These are phyloP conservation scores for Nomada ferruginata DNA, from an alignment of 2,888 invertebrate genomes.

Conservation along the genomic window DNA sequence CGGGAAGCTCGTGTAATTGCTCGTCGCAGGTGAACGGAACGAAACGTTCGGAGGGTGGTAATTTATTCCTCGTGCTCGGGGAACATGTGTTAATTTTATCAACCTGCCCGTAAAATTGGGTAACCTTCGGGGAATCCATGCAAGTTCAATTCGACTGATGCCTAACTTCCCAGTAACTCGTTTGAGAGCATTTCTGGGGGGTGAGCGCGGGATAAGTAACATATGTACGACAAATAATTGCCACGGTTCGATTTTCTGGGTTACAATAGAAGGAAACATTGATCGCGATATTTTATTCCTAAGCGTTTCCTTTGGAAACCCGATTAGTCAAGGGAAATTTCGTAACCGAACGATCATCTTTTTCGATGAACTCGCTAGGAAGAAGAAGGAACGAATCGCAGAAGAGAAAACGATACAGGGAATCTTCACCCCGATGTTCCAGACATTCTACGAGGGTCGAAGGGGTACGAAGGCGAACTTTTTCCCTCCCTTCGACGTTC, in stretches of 20 bases:
- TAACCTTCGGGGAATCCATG: background rate
- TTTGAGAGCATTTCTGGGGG: no score
- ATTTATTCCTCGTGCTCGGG: constrained; percentile 5
- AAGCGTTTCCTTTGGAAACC: background rate
- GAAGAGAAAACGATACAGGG: constrained; percentile 14
- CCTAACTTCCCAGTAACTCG: background rate
- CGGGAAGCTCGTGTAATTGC: constrained; percentile 21
- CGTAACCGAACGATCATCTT: constrained; percentile 53
- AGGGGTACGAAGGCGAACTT: constrained; percentile 20
- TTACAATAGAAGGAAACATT: no score
- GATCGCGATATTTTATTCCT: no score
- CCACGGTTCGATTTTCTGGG: no score
- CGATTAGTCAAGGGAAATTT: constrained; percentile 47
- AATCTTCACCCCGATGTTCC: constrained; percentile 24
- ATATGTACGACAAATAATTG: no score
- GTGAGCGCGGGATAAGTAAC: no score
- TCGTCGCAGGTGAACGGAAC: constrained; percentile 54
- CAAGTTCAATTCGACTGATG: background rate
- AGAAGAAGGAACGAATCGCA: constrained; percentile 53
- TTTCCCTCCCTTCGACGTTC: constrained; percentile 62
- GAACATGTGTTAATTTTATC: constrained; percentile 11
- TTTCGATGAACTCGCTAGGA: constrained; percentile 50
- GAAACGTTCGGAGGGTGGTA: constrained; percentile 23
- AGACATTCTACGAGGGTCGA: constrained; percentile 8
- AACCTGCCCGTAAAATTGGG: background rate